phyloP scores from a whole-genome alignment of 2,113 vertebrate species.

The Illadopsis cleaveri region DNA sequence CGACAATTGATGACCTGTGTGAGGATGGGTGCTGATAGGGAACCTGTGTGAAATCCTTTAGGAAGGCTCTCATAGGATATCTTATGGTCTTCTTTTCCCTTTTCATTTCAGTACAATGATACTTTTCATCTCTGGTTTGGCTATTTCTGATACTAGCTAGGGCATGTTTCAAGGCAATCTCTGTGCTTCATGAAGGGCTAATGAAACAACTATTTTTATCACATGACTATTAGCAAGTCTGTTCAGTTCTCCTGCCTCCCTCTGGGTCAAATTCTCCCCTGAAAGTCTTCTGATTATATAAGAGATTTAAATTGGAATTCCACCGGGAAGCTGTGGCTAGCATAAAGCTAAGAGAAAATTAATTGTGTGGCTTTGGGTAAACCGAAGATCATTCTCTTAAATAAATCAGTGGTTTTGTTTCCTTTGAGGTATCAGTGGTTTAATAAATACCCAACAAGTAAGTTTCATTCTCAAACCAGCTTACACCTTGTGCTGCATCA shows the following conservation, averaged over 20 bases:
- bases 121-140: not conserved
- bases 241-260: not conserved
- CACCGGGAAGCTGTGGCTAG: not conserved
- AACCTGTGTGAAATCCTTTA: not conserved
- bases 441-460: not conserved
- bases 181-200: not conserved
- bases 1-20: not conserved
- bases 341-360: not conserved
- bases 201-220: constrained; percentile 33
- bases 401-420: not conserved
- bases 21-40: not conserved
- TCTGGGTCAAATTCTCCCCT: not conserved
- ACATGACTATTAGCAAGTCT: not conserved
- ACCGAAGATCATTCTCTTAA: not conserved
- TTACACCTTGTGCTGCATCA: not conserved
- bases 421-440: not conserved
- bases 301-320: not conserved
- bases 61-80: not conserved
- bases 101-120: not conserved
- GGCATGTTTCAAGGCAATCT: constrained; percentile 18
- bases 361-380: not conserved
- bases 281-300: not conserved
- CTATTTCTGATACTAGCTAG: not conserved
- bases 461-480: not conserved
- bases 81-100: not conserved